A percentile compares a stretch with the other conserved stretches of the same genome.
phyloP scores from a whole-genome alignment of 2,888 invertebrate species.

The Nephrotoma appendiculata region DNA sequence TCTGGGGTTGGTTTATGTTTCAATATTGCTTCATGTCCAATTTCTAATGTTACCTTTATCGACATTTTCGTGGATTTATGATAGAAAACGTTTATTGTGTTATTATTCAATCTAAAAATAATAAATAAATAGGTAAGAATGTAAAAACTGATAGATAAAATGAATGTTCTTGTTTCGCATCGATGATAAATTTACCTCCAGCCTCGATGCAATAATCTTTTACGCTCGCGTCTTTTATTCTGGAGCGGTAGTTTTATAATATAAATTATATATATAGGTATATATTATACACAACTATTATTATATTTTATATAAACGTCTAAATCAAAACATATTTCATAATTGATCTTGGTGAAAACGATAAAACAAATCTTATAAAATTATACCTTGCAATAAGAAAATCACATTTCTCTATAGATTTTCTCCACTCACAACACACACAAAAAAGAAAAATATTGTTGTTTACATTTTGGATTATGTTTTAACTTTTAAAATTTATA shows the following conservation, averaged over 20 bases:
- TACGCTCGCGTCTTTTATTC: background rate
- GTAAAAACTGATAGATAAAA: background rate
- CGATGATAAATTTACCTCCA: background rate
- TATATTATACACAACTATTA: background rate
- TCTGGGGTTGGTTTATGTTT: conserved; percentile 70
- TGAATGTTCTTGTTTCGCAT: background rate
- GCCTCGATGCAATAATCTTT: background rate
- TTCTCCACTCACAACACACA: background rate
- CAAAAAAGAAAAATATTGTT: background rate
- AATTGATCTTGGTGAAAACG: background rate
- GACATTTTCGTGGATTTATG: conserved; percentile 33
- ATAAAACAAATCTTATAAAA: background rate
- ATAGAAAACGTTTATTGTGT: background rate
- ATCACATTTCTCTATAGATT: background rate
- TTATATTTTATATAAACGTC: background rate
- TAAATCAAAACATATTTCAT: background rate
- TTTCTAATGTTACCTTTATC: conserved; percentile 73
- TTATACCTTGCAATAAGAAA: background rate
- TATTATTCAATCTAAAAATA: background rate
- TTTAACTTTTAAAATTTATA: background rate
- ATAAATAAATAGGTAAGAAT: background rate
- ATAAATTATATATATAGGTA: background rate
- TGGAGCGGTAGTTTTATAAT: background rate
- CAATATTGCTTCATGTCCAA: conserved; percentile 78
- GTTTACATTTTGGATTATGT: background rate